Percentiles rank a stretch among this genome's conserved stretches.
Evolutionary conservation across 2,797 vertebrate species (phyloP).

Genomic region (Semaprochilodus insignis): DNA sequence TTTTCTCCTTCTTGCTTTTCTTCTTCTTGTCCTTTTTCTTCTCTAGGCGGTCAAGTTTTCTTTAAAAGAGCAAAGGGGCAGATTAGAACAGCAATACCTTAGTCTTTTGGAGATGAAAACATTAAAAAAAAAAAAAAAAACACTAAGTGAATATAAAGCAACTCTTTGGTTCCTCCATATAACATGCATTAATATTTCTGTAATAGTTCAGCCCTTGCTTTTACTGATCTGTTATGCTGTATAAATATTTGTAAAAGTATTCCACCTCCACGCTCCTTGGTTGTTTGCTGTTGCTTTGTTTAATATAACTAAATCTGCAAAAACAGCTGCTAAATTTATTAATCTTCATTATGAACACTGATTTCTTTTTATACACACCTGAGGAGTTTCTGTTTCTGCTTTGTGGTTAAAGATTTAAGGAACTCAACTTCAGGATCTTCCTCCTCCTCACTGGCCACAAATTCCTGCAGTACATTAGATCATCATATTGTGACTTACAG

Average conservation of each 20-base stretch:
- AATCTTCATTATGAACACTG: not conserved
- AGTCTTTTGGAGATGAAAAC: not conserved
- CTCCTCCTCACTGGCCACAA: conserved; percentile 93
- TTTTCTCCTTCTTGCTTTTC: conserved; percentile 82
- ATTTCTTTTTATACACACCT: conserved; percentile 75
- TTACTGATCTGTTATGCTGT: too few species aligned
- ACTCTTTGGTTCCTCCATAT: not conserved
- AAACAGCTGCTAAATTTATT: too few species aligned
- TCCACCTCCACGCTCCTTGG: too few species aligned
- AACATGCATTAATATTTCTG: too few species aligned
- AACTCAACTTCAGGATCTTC: conserved; percentile 98
- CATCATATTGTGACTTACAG: not conserved
- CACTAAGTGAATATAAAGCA: not conserved
- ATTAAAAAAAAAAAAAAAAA: too few species aligned
- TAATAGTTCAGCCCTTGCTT: not conserved
- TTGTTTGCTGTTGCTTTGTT: too few species aligned
- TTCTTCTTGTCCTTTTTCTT: conserved; percentile 87
- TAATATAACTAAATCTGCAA: too few species aligned
- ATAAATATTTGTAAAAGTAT: not conserved
- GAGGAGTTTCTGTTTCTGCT: conserved; percentile 97
- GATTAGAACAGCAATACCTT: not conserved
- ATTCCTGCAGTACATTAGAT: conserved; percentile 79
- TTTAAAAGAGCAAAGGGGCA: conserved; percentile 62
- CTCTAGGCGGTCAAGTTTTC: conserved; percentile 95
- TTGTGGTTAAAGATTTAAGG: conserved; percentile 95